Percentiles rank a stretch among this genome's conserved stretches.
Conservation (phyloP, 1,140 invertebrate genomes). For the Magallana gigas region DNA sequence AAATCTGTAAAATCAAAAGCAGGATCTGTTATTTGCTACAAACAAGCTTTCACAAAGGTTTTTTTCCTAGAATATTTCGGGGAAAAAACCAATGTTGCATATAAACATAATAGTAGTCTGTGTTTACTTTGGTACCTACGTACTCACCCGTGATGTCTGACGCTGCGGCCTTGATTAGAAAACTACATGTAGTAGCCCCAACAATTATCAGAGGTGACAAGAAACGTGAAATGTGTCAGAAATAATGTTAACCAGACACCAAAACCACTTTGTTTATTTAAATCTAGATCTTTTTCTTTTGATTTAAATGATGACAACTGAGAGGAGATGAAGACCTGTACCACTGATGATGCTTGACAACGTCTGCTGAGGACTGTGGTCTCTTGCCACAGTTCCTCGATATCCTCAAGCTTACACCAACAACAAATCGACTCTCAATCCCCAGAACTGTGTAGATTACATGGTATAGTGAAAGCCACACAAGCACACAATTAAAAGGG, state of each 20-base stretch:
- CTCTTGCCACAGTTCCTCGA: neutral
- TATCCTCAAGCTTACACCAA: neutral
- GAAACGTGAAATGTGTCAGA: too few species aligned
- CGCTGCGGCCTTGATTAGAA: neutral
- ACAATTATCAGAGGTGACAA: too few species aligned
- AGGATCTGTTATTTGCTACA: constrained; percentile 12
- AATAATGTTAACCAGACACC: too few species aligned
- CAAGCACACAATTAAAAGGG: constrained; percentile 4
- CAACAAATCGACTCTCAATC: neutral
- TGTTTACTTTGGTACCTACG: neutral
- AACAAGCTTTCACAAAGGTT: neutral
- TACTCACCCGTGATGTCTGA: neutral
- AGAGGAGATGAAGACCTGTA: too few species aligned
- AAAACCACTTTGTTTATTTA: too few species aligned
- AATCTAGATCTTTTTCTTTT: too few species aligned
- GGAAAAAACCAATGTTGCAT: neutral
- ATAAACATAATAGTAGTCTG: neutral
- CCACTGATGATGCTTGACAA: too few species aligned
- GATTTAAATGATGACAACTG: too few species aligned
- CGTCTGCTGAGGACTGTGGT: too few species aligned
- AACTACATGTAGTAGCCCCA: too few species aligned
- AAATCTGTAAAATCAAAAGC: neutral
- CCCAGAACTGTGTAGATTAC: neutral
- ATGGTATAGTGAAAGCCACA: constrained; percentile 26
- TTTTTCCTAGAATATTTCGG: neutral